Percentiles rank a stretch among this genome's conserved stretches.
phyloP scores from a whole-genome alignment of 2,113 vertebrate genomes.

The Atractosteus spatula region DNA sequence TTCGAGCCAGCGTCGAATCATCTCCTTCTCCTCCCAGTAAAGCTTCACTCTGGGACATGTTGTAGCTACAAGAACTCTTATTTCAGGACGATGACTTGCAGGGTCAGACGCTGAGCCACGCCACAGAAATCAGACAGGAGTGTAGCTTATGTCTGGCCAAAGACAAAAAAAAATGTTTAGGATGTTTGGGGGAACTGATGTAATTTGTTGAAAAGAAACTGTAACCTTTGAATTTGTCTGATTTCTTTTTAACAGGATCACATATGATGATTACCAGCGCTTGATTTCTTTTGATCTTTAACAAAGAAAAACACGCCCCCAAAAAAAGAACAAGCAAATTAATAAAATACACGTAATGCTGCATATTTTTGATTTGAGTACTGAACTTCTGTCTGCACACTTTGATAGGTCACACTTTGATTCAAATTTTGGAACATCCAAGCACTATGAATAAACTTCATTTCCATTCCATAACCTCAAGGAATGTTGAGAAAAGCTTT shows the following conservation, averaged over 20 bases:
- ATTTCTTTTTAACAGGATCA: not conserved
- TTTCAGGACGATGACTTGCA: not conserved
- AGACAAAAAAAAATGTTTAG: not conserved
- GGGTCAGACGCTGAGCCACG: constrained; percentile 4
- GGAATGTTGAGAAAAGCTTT: too few species aligned
- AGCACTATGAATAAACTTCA: too few species aligned
- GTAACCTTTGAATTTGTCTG: not conserved
- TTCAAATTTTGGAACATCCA: too few species aligned
- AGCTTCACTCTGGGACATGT: not conserved
- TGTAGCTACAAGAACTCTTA: not conserved
- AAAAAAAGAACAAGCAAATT: too few species aligned
- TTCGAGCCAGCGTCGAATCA: constrained; percentile 24
- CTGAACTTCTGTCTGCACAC: too few species aligned
- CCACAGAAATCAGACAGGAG: constrained; percentile 16
- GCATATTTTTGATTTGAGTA: too few species aligned
- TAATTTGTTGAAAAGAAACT: not conserved
- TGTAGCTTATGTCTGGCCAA: constrained; percentile 25
- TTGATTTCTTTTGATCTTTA: too few species aligned
- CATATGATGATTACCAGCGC: not conserved
- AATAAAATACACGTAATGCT: too few species aligned
- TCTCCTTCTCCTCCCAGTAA: constrained; percentile 36
- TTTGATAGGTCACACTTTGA: too few species aligned
- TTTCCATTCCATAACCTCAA: too few species aligned
- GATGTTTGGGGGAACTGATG: not conserved
- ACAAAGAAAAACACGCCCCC: too few species aligned